A percentile compares a stretch with the other conserved stretches of the same genome.
Conservation (phyloP, 2,113 vertebrate species). For the Aptenodytes patagonicus region DNA sequence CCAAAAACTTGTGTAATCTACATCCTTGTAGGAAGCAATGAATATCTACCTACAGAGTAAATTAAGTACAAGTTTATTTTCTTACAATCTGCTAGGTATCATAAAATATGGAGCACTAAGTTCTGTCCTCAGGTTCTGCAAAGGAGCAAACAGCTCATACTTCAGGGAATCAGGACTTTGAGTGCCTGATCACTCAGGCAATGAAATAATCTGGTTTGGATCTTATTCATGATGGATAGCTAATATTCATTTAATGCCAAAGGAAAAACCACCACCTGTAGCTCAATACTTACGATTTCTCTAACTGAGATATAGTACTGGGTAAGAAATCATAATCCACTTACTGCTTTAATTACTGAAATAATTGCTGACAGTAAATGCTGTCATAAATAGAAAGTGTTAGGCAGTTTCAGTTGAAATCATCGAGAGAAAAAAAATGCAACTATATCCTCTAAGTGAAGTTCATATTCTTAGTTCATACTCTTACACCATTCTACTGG, state of each 20-base stretch:
- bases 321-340: background rate
- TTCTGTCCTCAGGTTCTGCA: background rate
- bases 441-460: background rate
- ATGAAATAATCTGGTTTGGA: background rate
- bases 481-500: background rate
- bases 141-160: background rate
- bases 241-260: background rate
- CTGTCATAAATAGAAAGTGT: background rate
- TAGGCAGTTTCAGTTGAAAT: background rate
- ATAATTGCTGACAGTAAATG: background rate
- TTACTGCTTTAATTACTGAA: conserved; percentile 4
- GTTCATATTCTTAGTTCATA: background rate
- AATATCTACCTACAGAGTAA: background rate
- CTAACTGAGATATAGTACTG: background rate
- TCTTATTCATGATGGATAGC: background rate
- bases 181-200: background rate
- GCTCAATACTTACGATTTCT: background rate
- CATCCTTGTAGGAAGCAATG: background rate
- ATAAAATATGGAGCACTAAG: background rate
- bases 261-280: background rate
- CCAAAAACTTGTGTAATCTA: background rate
- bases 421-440: background rate
- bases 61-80: background rate
- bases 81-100: background rate
- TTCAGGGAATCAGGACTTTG: background rate